Conservation (phyloP, 2,113 vertebrate genomes). For the Sphaerodactylus townsendi region DNA sequence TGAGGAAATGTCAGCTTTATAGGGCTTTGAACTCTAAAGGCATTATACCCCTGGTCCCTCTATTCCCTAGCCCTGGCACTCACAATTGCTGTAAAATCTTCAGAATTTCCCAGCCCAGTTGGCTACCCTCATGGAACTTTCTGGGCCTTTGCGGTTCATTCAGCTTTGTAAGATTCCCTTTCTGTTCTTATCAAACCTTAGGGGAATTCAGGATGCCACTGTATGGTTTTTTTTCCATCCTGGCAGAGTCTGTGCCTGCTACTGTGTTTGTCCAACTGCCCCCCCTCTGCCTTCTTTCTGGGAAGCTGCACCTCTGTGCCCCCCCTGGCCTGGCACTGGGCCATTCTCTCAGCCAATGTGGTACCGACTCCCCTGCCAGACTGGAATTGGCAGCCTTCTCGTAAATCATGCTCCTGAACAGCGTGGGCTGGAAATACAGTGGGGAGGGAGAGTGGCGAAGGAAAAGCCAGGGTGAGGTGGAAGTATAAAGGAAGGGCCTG, state of each 20-base stretch:
- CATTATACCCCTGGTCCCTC: no score
- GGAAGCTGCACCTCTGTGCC: constrained; percentile 16
- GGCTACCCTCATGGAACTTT: background rate
- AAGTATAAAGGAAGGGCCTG: background rate
- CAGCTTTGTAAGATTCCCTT: background rate
- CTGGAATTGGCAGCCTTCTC: constrained; percentile 34
- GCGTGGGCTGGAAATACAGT: constrained; percentile 26
- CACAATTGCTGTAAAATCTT: no score
- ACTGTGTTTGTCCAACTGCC: background rate
- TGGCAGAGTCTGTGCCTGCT: background rate
- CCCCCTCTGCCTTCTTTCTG: constrained; percentile 6
- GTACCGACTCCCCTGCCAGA: constrained; percentile 32
- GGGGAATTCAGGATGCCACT: background rate
- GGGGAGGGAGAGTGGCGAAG: constrained; percentile 19
- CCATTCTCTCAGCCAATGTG: constrained; percentile 31
- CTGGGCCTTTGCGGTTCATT: background rate
- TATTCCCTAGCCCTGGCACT: no score
- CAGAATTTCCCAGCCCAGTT: no score
- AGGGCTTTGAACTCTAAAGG: no score
- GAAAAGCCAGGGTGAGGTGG: constrained; percentile 2
- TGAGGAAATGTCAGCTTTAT: no score
- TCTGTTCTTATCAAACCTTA: background rate
- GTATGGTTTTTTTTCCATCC: background rate
- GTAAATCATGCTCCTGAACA: constrained; percentile 26
- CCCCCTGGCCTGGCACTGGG: constrained; percentile 18